These are phyloP conservation scores for Cotesia vestalis DNA, from an alignment of 1,140 invertebrate genomes.

Conservation along the genomic window DNA sequence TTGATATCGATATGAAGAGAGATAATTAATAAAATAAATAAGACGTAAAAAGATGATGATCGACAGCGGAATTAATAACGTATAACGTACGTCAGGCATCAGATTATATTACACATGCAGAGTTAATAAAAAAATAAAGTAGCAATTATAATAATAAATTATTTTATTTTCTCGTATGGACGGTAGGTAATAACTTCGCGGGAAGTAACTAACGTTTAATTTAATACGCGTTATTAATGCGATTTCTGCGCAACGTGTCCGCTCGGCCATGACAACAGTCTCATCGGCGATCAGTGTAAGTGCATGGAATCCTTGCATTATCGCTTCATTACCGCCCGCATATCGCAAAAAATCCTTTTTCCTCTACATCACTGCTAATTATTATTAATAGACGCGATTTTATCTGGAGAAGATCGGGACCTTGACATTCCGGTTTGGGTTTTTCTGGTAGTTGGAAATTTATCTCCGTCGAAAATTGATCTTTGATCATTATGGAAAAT, in stretches of 20 bases:
- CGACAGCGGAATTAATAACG: background rate
- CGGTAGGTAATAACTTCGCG: slow-evolving; percentile 19
- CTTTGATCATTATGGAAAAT: no score
- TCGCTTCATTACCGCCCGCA: slow-evolving; percentile 43
- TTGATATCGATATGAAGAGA: no score
- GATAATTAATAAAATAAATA: no score
- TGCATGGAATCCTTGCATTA: slow-evolving; percentile 36
- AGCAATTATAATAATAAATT: slow-evolving; percentile 22
- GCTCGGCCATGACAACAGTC: slow-evolving; percentile 40
- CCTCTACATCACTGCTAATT: background rate
- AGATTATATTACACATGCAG: background rate
- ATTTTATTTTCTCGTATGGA: slow-evolving; percentile 36
- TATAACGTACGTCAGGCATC: no score
- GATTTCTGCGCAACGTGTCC: slow-evolving; percentile 47
- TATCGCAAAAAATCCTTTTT: slow-evolving; percentile 26
- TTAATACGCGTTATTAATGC: slow-evolving; percentile 56
- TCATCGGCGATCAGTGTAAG: slow-evolving; percentile 19
- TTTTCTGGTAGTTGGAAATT: no score
- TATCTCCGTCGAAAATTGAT: no score
- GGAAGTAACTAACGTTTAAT: slow-evolving; percentile 30
- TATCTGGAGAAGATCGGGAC: slow-evolving; percentile 34
- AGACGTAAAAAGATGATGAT: background rate
- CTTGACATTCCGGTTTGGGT: slow-evolving; percentile 34
- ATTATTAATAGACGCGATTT: slow-evolving; percentile 40
- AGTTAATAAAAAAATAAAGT: background rate